These are phyloP conservation scores for Trypoxylus dichotomus DNA, from an alignment of 1,140 invertebrate species.

Conservation along the genomic window DNA sequence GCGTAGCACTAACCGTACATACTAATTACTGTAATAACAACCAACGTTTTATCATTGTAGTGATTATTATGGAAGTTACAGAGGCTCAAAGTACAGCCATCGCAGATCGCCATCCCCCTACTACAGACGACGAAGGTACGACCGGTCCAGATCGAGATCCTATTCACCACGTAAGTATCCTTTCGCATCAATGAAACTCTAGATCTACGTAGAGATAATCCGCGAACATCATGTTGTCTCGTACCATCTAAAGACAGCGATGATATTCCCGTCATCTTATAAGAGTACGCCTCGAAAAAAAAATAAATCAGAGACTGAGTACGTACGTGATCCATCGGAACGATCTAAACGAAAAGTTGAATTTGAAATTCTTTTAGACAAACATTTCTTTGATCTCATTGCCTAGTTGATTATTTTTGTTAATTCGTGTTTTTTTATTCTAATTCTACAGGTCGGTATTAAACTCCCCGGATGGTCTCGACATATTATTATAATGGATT, in stretches of 20 bases:
- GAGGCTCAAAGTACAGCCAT: constrained; percentile 49
- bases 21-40: not conserved
- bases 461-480: constrained; percentile 29
- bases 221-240: constrained; percentile 6
- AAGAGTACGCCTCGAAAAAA: too few relatives aligned
- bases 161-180: constrained; percentile 81
- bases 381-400: not conserved
- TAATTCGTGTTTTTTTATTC: constrained; percentile 32
- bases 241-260: not conserved
- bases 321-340: too few relatives aligned
- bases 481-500: constrained; percentile 25
- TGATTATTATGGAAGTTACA: constrained; percentile 30
- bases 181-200: not conserved
- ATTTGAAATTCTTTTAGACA: not conserved
- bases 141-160: constrained; percentile 74
- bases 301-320: too few relatives aligned
- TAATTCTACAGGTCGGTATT: constrained; percentile 33
- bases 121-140: constrained; percentile 65
- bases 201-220: not conserved
- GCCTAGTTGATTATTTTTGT: constrained; percentile 27
- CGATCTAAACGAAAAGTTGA: not conserved
- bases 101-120: constrained; percentile 57
- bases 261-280: not conserved
- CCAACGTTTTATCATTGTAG: constrained; percentile 16
- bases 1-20: not conserved